Percentiles rank a stretch among this genome's conserved stretches.
Evolutionary conservation across 2,888 invertebrate genomes (phyloP).

Genomic region (Spisula subtruncata): DNA sequence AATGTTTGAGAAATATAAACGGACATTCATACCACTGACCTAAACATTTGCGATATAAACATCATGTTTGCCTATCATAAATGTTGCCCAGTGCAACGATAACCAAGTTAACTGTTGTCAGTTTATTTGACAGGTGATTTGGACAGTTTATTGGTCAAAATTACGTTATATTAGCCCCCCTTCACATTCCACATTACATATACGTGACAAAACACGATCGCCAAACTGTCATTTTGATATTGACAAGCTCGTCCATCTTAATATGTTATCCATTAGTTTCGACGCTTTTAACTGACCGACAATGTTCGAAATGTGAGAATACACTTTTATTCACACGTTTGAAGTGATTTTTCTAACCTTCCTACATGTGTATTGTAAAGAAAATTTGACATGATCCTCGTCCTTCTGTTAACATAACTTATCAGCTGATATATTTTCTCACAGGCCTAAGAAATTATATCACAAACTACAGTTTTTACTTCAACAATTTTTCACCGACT

Average conservation of each 20-base stretch:
- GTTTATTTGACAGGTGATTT: constrained; percentile 8
- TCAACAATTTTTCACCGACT: too few species aligned
- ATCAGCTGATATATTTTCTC: too few species aligned
- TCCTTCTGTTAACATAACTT: too few species aligned
- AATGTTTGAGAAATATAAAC: too few species aligned
- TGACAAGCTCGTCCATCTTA: neutral
- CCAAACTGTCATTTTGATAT: neutral
- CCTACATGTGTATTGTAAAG: neutral
- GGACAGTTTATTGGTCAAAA: neutral
- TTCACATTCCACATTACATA: neutral
- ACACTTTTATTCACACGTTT: neutral
- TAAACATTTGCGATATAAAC: neutral
- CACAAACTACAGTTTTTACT: too few species aligned
- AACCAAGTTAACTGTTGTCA: neutral
- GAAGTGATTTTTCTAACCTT: neutral
- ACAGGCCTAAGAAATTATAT: too few species aligned
- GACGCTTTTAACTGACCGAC: neutral
- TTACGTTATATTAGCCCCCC: neutral
- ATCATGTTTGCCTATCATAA: neutral
- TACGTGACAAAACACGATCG: neutral
- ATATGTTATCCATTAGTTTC: neutral
- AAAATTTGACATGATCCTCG: too few species aligned
- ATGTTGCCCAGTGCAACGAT: neutral
- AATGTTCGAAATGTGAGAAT: neutral
- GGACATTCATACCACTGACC: neutral